A percentile compares a stretch with the other conserved stretches of the same genome.
These are phyloP conservation scores for Pseudorhiza aurosa DNA, from an alignment of 30 jellyfish, hydroid and myxozoan species.

Conservation along the genomic window DNA sequence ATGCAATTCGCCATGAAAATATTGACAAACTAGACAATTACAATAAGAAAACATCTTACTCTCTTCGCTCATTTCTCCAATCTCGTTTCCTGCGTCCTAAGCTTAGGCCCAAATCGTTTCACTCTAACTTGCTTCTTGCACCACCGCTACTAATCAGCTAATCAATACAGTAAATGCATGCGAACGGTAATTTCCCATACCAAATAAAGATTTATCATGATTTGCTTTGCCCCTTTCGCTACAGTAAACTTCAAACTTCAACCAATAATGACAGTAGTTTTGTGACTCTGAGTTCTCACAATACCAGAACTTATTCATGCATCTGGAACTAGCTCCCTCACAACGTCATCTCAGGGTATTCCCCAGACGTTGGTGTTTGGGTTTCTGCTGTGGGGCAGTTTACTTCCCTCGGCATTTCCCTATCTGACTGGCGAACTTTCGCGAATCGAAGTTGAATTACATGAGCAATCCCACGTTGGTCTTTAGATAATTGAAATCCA, in stretches of 20 bases:
- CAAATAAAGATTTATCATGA: conserved; percentile 6
- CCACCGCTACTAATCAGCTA: background rate
- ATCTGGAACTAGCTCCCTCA: conserved; percentile 15
- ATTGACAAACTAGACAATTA: background rate
- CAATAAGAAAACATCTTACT: background rate
- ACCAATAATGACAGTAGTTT: background rate
- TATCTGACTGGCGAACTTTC: too few species aligned
- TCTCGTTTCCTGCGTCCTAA: background rate
- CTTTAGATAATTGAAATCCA: too few species aligned
- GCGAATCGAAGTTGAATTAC: too few species aligned
- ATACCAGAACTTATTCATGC: background rate
- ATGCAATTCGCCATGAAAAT: background rate
- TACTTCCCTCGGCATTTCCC: too few species aligned
- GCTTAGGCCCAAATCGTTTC: too few species aligned
- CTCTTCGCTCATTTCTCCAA: background rate
- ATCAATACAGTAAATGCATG: background rate
- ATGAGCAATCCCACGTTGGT: too few species aligned
- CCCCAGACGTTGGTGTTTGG: too few species aligned
- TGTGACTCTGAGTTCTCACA: background rate
- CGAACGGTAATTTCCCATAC: background rate
- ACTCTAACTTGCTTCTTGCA: too few species aligned
- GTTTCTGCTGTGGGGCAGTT: too few species aligned
- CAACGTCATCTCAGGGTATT: conserved; percentile 1
- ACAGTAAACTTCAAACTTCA: background rate
- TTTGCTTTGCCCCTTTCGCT: background rate